Evolutionary conservation across 2,888 invertebrate species (phyloP).

Genomic region (Mythimna impura): DNA sequence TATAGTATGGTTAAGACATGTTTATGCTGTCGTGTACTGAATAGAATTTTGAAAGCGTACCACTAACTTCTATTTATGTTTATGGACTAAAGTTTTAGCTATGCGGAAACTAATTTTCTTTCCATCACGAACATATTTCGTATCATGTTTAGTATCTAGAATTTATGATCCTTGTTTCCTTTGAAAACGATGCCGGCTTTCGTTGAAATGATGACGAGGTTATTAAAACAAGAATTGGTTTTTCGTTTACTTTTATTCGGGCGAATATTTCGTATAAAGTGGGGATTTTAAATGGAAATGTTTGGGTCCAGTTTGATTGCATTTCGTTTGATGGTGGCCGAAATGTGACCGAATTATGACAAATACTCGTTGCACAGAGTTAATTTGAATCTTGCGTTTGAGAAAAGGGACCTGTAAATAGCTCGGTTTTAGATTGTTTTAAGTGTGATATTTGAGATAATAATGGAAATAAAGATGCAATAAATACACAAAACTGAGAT

Average conservation of each 20-base stretch:
- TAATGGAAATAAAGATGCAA: constrained; percentile 2
- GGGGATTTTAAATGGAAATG: constrained; percentile 50
- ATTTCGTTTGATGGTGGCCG: constrained; percentile 42
- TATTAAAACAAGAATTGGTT: constrained; percentile 41
- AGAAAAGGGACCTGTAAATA: constrained; percentile 1
- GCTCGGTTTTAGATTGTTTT: constrained; percentile 6
- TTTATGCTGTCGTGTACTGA: constrained; percentile 63
- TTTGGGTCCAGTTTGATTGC: constrained; percentile 53
- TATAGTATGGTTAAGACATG: constrained; percentile 63
- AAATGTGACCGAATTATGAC: constrained; percentile 46
- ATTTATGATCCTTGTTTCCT: constrained; percentile 42
- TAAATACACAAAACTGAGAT: not conserved
- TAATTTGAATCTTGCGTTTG: constrained; percentile 24
- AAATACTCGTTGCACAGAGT: constrained; percentile 26
- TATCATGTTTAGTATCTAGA: constrained; percentile 45
- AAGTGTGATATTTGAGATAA: constrained; percentile 3
- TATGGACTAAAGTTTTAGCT: constrained; percentile 60
- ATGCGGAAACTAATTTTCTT: constrained; percentile 63
- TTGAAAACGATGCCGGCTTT: constrained; percentile 15
- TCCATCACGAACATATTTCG: constrained; percentile 57
- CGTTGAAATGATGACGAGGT: constrained; percentile 25
- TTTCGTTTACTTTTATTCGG: constrained; percentile 41
- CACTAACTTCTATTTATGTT: constrained; percentile 60
- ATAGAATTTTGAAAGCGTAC: constrained; percentile 64
- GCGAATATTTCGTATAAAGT: constrained; percentile 23